A percentile compares a stretch with the other conserved stretches of the same genome.
Evolutionary conservation across 1,140 invertebrate species (phyloP).

Genomic region (Drosophila nannoptera): DNA sequence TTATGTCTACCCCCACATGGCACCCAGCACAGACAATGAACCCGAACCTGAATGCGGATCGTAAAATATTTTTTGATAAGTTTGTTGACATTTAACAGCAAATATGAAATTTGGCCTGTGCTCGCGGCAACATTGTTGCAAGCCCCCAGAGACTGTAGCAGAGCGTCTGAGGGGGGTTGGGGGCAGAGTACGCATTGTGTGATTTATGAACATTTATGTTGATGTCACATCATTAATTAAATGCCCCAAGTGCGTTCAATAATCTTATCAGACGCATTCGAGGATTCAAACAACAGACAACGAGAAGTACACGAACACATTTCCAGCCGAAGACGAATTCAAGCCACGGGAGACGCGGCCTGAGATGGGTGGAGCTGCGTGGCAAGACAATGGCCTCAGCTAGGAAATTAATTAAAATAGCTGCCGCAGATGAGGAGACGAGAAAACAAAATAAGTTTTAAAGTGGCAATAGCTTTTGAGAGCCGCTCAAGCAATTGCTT

Average conservation of each 20-base stretch:
- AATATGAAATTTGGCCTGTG: conserved; percentile 33
- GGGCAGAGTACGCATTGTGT: conserved; percentile 17
- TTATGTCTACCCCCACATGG: conserved; percentile 13
- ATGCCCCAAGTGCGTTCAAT: conserved; percentile 55
- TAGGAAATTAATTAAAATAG: conserved; percentile 45
- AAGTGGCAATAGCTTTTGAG: conserved; percentile 18
- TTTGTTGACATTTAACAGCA: conserved; percentile 47
- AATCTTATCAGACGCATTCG: conserved; percentile 43
- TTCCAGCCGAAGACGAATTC: background rate
- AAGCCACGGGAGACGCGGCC: background rate
- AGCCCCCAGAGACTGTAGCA: conserved; percentile 8
- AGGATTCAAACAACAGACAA: conserved; percentile 7
- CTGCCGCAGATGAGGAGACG: background rate
- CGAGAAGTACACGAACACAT: conserved; percentile 13
- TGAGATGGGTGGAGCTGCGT: background rate
- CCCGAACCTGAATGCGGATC: conserved; percentile 15
- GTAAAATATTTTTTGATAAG: conserved; percentile 38
- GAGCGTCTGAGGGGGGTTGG: background rate
- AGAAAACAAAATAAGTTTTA: conserved; percentile 9
- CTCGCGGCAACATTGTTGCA: conserved; percentile 36
- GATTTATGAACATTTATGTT: conserved; percentile 62
- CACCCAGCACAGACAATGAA: conserved; percentile 30
- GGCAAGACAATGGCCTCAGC: conserved; percentile 6
- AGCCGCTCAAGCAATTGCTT: conserved; percentile 1
- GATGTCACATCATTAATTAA: conserved; percentile 72